Evolutionary conservation across 2,113 vertebrate genomes (phyloP).

Genomic region (Periophthalmodon schlosseri): DNA sequence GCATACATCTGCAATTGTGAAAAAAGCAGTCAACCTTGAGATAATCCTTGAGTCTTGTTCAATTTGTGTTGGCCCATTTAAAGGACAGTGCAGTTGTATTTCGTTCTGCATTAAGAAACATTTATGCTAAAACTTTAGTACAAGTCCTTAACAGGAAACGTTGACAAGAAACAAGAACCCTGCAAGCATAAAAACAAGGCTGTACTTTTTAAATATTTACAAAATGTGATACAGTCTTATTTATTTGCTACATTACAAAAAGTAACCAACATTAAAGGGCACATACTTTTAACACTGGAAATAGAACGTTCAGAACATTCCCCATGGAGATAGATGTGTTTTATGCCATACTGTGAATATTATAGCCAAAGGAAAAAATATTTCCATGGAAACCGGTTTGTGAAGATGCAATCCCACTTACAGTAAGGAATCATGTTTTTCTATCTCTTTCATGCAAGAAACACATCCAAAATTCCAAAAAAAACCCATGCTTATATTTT

Average conservation of each 20-base stretch:
- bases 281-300: too few relatives aligned
- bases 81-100: background rate
- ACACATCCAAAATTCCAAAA: too few relatives aligned
- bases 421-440: too few relatives aligned
- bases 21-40: conserved; percentile 7
- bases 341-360: too few relatives aligned
- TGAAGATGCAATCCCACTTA: too few relatives aligned
- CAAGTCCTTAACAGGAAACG: background rate
- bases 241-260: background rate
- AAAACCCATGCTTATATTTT: too few relatives aligned
- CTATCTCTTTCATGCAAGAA: too few relatives aligned
- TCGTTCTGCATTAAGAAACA: conserved; percentile 3
- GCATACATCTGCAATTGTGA: conserved; percentile 10
- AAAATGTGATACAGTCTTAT: background rate
- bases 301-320: too few relatives aligned
- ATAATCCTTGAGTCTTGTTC: conserved; percentile 11
- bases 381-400: too few relatives aligned
- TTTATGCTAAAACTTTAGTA: background rate
- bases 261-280: background rate
- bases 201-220: background rate
- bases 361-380: too few relatives aligned
- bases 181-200: background rate
- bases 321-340: too few relatives aligned
- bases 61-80: conserved; percentile 4
- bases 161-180: background rate